These are phyloP conservation scores for Brachypodius melanocephalos DNA, from an alignment of 2,113 vertebrate species.

Conservation along the genomic window DNA sequence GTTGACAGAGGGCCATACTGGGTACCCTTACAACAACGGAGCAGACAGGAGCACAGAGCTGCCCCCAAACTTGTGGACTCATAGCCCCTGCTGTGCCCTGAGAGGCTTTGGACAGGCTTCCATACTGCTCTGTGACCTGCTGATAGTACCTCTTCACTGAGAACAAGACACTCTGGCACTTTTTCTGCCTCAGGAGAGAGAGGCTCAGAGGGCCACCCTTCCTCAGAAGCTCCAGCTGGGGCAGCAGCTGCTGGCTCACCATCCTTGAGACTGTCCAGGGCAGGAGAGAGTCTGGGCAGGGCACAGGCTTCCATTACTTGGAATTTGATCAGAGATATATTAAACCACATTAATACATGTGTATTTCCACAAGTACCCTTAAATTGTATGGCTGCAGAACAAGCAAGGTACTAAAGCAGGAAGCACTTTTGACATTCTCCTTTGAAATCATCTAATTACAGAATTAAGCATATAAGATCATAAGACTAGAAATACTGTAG, in stretches of 20 bases:
- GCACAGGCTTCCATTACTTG: background rate
- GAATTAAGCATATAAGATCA: background rate
- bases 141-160: background rate
- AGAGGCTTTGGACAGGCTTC: background rate
- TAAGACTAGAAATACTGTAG: background rate
- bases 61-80: background rate
- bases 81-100: background rate
- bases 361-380: background rate
- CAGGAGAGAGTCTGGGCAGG: background rate
- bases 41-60: background rate
- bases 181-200: background rate
- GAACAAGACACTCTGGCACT: background rate
- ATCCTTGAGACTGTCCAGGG: accelerated
- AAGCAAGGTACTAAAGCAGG: background rate
- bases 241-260: accelerated
- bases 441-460: background rate
- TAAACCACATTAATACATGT: background rate
- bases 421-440: background rate
- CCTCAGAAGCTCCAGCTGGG: background rate
- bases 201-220: accelerated
- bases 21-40: background rate
- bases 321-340: background rate
- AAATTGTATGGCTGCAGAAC: background rate
- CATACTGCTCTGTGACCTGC: background rate
- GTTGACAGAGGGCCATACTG: background rate